Percentiles rank a stretch among this genome's conserved stretches.
phyloP scores from a whole-genome alignment of 2,113 vertebrate genomes.

The Corythaixoides concolor region DNA sequence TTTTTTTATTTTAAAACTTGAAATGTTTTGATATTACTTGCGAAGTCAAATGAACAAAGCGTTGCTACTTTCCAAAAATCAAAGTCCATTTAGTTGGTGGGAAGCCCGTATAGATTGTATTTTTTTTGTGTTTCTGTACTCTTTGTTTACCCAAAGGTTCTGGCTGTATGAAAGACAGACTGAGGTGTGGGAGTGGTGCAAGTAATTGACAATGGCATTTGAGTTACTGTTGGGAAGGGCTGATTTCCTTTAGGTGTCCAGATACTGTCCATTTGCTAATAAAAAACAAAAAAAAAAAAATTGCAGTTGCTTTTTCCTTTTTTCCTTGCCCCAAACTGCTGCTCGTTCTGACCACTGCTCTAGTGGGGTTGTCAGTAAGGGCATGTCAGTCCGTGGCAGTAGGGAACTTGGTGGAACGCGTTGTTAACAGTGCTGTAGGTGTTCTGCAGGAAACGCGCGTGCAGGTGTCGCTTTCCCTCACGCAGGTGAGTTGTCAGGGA shows the following conservation, averaged over 20 bases:
- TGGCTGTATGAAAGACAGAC: background rate
- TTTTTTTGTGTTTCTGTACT: conserved; percentile 6
- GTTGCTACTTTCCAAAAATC: conserved; percentile 14
- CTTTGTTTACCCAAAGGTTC: conserved; percentile 22
- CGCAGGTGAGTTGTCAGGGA: rapidly evolving
- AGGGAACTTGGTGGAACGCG: background rate
- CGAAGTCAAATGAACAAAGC: conserved; percentile 31
- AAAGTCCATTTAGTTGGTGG: background rate
- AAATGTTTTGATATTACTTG: conserved; percentile 32
- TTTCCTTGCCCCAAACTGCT: background rate
- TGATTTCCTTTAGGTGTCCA: conserved; percentile 17
- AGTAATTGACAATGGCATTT: background rate
- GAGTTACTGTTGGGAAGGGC: conserved; percentile 21
- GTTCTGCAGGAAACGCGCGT: background rate
- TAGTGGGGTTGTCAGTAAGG: background rate
- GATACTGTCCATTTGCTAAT: conserved; percentile 37
- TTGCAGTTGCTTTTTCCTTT: background rate
- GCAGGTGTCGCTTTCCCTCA: background rate
- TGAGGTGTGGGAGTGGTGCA: background rate
- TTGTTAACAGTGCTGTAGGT: background rate
- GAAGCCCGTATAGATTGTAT: background rate
- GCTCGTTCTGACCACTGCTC: rapidly evolving
- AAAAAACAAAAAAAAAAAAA: background rate
- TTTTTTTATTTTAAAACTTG: conserved; percentile 48
- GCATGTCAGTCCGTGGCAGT: background rate